Evolutionary conservation across 2,888 invertebrate genomes (phyloP), one percentile per base, ranked within the genome.

Genomic region (Tipula vernalis): DNA sequence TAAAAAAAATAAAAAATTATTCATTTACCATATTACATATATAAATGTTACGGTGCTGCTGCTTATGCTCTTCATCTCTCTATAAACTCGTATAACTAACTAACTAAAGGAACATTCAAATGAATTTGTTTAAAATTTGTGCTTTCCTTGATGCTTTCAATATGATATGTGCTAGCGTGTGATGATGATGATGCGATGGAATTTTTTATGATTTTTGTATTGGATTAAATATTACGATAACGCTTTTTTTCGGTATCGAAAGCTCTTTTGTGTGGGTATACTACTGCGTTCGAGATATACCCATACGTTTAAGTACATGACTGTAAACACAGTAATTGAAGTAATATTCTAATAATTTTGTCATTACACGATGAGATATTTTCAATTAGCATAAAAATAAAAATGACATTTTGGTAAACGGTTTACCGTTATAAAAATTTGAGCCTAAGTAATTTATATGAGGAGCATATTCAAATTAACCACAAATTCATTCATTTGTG

Each of bases 121-220:
- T 71, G 71, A 71, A 71, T 71, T 71, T 71, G 71, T 71, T 71
- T 71, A 71, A 71, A 71, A 71, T 71, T 71, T 71, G 71, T 71
- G 71, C 71, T 71, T 71, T 71, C 71, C 71, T 71, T 71, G 71
- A 71, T 71, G 71, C 71, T 71, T 28, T 28, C 10, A 0, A 39
- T 28, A 71, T 71, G 71, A 71, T 71, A 71, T 71, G 51, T 51
- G 28, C 0, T 51, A n/a, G n/a, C 4, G n/a, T 2, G 51, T n/a
- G 44, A 13, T 15, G 71, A 71, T 71, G 71, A 71, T 71, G 71
- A 18, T 71, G 71, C 71, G 71, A 71, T 71, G 71, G 71, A 71
- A 71, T 10, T 71, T 71, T 71, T 71, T 71, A 71, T 28, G 71
- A 71, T 71, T 71, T 18, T 57, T 57, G 0, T 57, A 18, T 18